A percentile compares a stretch with the other conserved stretches of the same genome.
phyloP scores from a whole-genome alignment of 2,888 invertebrate species.

The Spicauda simplicius region DNA sequence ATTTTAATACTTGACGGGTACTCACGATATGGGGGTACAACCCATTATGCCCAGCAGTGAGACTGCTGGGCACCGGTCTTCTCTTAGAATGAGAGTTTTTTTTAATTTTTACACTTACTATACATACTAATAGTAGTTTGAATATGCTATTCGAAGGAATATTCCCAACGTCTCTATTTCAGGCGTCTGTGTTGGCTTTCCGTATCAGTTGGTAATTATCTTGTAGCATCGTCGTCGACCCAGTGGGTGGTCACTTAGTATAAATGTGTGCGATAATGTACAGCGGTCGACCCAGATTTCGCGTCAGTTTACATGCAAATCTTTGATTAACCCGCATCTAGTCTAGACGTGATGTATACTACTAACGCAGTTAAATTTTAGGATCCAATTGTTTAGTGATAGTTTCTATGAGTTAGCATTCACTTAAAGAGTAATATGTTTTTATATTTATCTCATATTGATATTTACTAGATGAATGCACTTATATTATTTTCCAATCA shows the following conservation, averaged over 20 bases:
- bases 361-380: not conserved
- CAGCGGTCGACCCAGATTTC: conserved; percentile 28
- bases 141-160: not conserved
- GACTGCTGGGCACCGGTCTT: no score
- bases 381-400: not conserved
- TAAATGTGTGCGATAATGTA: conserved; percentile 25
- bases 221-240: conserved; percentile 25
- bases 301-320: conserved; percentile 31
- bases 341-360: conserved; percentile 30
- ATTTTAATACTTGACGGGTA: no score
- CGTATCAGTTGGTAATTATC: conserved; percentile 29
- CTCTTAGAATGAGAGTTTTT: no score
- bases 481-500: no score
- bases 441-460: no score
- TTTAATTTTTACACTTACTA: no score
- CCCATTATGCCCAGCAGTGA: no score
- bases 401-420: not conserved
- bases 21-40: no score
- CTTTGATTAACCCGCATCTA: conserved; percentile 24
- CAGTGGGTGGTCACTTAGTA: conserved; percentile 5
- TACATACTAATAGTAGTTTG: no score
- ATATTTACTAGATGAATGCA: no score
- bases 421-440: no score
- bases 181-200: conserved; percentile 7
- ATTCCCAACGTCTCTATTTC: conserved; percentile 12